These are phyloP conservation scores for Caenorhabditis briggsae DNA, from an alignment of 1,140 invertebrate species.

Conservation along the genomic window DNA sequence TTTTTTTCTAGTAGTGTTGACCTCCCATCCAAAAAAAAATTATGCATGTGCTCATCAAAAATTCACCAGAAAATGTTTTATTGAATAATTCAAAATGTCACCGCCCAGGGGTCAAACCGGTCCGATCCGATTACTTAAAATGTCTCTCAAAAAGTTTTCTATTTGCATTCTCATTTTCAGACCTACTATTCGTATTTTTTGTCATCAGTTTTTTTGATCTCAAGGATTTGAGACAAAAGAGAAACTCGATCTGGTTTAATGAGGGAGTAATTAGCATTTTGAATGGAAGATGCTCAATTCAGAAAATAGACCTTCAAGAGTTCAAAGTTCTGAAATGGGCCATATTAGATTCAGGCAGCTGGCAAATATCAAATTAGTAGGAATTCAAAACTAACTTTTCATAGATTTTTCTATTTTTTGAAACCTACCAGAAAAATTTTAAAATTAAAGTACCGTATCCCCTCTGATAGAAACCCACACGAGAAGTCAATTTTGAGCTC, in stretches of 20 bases:
- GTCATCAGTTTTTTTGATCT: slow-evolving; percentile 15
- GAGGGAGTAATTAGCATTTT: background rate
- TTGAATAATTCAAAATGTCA: background rate
- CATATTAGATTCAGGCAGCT: too few species aligned
- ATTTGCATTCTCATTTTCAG: slow-evolving; percentile 4
- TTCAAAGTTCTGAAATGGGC: background rate
- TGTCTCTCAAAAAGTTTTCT: background rate
- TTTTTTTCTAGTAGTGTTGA: background rate
- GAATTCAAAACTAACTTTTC: too few species aligned
- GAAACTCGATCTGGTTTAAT: background rate
- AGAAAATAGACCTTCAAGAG: background rate
- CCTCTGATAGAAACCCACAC: too few species aligned
- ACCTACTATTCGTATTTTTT: background rate
- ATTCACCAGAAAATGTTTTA: background rate
- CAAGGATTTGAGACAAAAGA: background rate
- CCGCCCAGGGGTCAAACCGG: slow-evolving; percentile 24
- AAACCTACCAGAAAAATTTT: too few species aligned
- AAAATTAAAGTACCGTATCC: too few species aligned
- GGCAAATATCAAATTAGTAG: too few species aligned
- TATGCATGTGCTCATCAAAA: background rate
- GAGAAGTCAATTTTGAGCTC: too few species aligned
- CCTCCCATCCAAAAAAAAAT: background rate
- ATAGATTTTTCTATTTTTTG: too few species aligned
- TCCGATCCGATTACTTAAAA: slow-evolving; percentile 54
- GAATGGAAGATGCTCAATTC: background rate